Evolutionary conservation across 2,113 vertebrate species (phyloP).

Genomic region (Leptosomus discolor): DNA sequence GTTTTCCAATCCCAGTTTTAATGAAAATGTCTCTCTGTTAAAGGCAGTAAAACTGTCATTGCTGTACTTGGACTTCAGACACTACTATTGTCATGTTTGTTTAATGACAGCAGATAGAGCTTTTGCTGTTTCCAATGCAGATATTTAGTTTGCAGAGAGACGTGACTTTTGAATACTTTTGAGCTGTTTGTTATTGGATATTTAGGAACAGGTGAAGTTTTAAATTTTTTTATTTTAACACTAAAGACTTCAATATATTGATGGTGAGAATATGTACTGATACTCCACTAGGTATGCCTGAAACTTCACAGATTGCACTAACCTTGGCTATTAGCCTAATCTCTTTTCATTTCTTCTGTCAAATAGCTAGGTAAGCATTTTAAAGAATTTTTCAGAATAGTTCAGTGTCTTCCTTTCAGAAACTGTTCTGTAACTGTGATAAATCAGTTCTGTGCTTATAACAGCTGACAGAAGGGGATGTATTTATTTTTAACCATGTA

Average conservation of each 20-base stretch:
- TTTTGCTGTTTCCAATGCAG: not conserved
- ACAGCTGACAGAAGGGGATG: not conserved
- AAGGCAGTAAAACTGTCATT: not conserved
- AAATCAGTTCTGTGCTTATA: not conserved
- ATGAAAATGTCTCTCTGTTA: not conserved
- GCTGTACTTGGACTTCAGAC: not conserved
- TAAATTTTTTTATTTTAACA: not conserved
- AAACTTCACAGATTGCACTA: not conserved
- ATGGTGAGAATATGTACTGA: not conserved
- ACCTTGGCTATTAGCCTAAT: not conserved
- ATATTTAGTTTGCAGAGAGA: not conserved
- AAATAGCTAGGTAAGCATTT: not conserved
- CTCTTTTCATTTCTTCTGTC: not conserved
- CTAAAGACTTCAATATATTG: not conserved
- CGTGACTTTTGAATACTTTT: not conserved
- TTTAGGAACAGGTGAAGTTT: not conserved
- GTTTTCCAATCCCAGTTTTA: not conserved
- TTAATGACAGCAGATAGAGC: not conserved
- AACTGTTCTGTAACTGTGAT: not conserved
- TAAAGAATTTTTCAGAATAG: not conserved
- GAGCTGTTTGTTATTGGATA: not conserved
- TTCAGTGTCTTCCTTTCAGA: not conserved
- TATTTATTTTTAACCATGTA: not conserved
- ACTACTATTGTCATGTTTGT: not conserved
- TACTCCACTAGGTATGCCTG: not conserved